Percentiles rank a stretch among this genome's conserved stretches.
Evolutionary conservation across 2,113 vertebrate genomes (phyloP).

Genomic region (Prolemur simus): DNA sequence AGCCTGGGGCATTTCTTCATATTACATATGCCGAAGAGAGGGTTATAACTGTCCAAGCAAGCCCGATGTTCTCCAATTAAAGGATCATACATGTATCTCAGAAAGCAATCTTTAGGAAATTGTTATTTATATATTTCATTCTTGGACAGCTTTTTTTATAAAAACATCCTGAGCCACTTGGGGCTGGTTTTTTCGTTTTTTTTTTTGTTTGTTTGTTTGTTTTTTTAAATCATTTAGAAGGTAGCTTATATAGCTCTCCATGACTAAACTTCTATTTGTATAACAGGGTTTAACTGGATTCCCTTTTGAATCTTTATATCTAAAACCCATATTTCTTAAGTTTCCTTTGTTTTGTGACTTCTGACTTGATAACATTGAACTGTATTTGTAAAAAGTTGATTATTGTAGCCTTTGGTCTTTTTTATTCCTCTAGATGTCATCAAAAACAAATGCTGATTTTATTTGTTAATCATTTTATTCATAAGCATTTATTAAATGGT

Average conservation of each 20-base stretch:
- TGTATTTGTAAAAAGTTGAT: not conserved
- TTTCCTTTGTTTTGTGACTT: constrained; percentile 6
- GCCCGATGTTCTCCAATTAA: not conserved
- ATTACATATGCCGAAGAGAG: not conserved
- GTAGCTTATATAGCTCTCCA: not conserved
- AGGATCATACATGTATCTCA: not conserved
- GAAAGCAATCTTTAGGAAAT: constrained; percentile 28
- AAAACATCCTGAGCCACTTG: not conserved
- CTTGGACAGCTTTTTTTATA: not conserved
- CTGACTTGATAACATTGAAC: not conserved
- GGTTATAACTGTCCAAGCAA: not conserved
- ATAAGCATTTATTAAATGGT: constrained; percentile 5
- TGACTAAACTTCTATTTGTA: not conserved
- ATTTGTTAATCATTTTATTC: constrained; percentile 15
- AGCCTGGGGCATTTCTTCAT: not conserved
- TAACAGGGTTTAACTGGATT: not conserved
- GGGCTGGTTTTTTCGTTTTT: not conserved
- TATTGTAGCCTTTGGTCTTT: not conserved
- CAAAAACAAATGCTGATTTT: not conserved
- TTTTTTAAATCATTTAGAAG: not conserved
- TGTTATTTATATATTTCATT: constrained; percentile 13
- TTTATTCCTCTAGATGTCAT: not conserved
- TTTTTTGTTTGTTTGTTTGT: not conserved
- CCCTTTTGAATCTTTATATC: constrained; percentile 2
- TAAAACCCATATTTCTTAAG: not conserved